Conservation (phyloP, 2,797 vertebrate genomes). For the Tachyglossus aculeatus region DNA sequence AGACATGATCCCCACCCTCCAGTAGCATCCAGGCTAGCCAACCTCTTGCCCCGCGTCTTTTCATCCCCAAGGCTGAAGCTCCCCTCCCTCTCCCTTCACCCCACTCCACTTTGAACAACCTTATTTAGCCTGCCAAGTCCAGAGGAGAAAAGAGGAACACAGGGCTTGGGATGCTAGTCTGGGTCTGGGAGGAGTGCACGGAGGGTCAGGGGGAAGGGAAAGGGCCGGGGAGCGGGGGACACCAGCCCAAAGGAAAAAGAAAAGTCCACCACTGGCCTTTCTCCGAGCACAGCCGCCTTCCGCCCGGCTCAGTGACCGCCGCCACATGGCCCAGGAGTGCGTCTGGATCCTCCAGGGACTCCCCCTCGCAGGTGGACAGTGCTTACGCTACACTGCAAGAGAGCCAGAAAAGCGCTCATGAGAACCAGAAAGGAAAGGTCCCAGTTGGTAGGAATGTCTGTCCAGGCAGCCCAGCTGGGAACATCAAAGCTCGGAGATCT, state of each 20-base stretch:
- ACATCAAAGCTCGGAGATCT: neutral
- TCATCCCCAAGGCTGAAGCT: neutral
- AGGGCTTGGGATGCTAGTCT: neutral
- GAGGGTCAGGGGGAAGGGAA: neutral
- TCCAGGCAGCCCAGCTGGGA: constrained; percentile 19
- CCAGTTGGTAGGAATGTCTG: constrained; percentile 27
- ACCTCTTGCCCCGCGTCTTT: neutral
- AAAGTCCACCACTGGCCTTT: constrained; percentile 66
- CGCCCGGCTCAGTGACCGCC: constrained; percentile 52
- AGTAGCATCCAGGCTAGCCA: neutral
- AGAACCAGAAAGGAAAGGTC: constrained; percentile 49
- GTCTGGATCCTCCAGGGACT: constrained; percentile 58
- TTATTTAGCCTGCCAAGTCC: neutral
- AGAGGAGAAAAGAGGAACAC: neutral
- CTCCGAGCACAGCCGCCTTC: constrained; percentile 57
- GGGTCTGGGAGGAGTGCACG: neutral
- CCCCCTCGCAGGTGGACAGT: constrained; percentile 54
- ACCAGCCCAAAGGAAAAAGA: constrained; percentile 48
- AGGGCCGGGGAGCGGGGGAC: neutral
- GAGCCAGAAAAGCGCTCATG: constrained; percentile 67
- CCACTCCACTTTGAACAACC: neutral
- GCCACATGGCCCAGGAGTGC: constrained; percentile 59
- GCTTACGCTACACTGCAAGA: constrained; percentile 62
- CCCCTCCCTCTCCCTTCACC: neutral
- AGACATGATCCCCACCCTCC: too few species aligned